Evolutionary conservation across 2,797 vertebrate genomes (phyloP).

Genomic region (Pseudomugil gertrudae): DNA sequence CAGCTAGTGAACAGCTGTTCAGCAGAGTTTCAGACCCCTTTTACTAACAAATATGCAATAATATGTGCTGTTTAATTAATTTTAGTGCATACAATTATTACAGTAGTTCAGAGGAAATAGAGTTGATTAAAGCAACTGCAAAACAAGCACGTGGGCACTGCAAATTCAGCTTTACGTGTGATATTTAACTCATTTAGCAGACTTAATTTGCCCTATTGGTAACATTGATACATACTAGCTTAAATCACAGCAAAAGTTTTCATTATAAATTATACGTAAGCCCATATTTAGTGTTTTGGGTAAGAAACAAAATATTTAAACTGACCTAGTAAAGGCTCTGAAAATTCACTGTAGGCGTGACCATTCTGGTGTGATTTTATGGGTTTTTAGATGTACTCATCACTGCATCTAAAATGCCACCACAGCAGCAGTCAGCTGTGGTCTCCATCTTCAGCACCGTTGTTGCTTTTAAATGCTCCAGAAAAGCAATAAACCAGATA

Average conservation of each 20-base stretch:
- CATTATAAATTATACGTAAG: background rate
- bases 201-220: background rate
- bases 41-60: background rate
- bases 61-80: no score
- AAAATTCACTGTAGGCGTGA: background rate
- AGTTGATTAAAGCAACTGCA: no score
- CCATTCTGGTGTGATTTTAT: background rate
- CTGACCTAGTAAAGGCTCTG: background rate
- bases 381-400: background rate
- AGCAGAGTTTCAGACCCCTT: background rate
- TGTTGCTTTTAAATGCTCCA: constrained; percentile 48
- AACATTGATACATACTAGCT: background rate
- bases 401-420: constrained; percentile 5
- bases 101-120: no score
- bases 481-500: constrained; percentile 14
- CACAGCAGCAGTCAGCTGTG: constrained; percentile 8
- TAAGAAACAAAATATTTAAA: background rate
- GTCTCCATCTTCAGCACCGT: constrained; percentile 25
- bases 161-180: background rate
- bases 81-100: no score
- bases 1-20: no score
- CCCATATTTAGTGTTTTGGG: background rate
- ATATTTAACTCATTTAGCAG: background rate
- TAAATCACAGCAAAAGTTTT: background rate
- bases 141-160: background rate